Evolutionary conservation across 1,140 invertebrate genomes (phyloP), one percentile per base, ranked within the genome.

Genomic region (Platyscapa corneri): DNA sequence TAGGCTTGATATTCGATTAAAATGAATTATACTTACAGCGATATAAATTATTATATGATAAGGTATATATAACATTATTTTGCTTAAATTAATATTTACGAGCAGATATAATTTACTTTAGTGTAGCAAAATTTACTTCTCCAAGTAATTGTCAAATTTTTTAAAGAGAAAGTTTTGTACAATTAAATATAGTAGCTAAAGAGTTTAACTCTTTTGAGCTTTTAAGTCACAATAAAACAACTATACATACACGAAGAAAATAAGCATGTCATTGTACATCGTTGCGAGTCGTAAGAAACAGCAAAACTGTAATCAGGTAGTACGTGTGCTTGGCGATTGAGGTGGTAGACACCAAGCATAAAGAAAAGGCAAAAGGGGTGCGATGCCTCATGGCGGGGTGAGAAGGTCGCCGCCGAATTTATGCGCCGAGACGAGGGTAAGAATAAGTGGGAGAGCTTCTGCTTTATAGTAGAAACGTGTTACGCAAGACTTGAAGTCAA

Each of bases 391-490:
- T n/a, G 53, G 8, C 14, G 65, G 74, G 53, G 37, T n/a, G 39
- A 56, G 37, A 76, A 74, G 46, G 34, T n/a, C 67, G 23, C 30
- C 76, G 42, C 6, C 70, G 37, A 86, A 82, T 86, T 82, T 86
- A 82, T 86, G 72, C 72, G 56, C 42, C 30, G 23, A 60, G 64
- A 77, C 42, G 56, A 81, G 78, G 78, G 70, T 81, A 65, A 49
- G 70, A 85, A 75, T 49, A 56, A 84, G 75, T 39, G 64, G 34
- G 64, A 42, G 77, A 81, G 72, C 42, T 20, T 16, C 0, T 86
- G 80, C 39, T 86, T 83, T 86, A 83, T 86, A 78, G 76, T 72
- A 53, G 56, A 67, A 86, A 86, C 85, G 76, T 86, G 85, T 86
- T 83, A 70, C 64, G 34, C 84, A 72, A 85, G 85, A 86, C 80